These are phyloP conservation scores for Crotalus horridus DNA, from an alignment of 2,113 vertebrate genomes.

Conservation along the genomic window DNA sequence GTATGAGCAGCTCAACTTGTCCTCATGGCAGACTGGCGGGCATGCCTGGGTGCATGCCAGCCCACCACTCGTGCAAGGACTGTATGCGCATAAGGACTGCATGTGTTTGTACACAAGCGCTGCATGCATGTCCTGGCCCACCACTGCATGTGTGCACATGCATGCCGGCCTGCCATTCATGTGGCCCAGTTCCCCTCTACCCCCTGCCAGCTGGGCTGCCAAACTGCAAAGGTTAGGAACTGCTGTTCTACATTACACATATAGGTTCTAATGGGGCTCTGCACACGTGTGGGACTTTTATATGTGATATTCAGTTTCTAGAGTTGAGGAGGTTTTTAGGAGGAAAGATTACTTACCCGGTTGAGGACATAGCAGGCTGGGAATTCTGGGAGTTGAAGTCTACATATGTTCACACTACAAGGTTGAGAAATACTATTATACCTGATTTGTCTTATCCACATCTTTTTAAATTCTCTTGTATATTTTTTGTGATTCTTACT, in stretches of 20 bases:
- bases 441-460: neutral
- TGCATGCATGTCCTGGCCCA: neutral
- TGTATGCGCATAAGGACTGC: too few relatives aligned
- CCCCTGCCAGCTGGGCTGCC: neutral
- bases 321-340: neutral
- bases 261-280: neutral
- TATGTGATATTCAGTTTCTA: neutral
- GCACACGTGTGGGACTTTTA: neutral
- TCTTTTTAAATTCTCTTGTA: accelerated
- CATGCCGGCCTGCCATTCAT: neutral
- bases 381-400: neutral
- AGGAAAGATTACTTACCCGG: neutral
- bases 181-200: neutral
- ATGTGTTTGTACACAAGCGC: neutral
- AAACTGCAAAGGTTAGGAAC: neutral
- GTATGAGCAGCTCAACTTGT: neutral
- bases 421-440: neutral
- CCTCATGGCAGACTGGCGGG: neutral
- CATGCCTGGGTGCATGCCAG: neutral
- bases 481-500: neutral
- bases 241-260: neutral
- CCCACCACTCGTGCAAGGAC: neutral
- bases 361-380: neutral
- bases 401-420: neutral
- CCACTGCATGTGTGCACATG: neutral